Evolutionary conservation across 2,888 invertebrate species (phyloP).

Genomic region (Amorpha juglandis): DNA sequence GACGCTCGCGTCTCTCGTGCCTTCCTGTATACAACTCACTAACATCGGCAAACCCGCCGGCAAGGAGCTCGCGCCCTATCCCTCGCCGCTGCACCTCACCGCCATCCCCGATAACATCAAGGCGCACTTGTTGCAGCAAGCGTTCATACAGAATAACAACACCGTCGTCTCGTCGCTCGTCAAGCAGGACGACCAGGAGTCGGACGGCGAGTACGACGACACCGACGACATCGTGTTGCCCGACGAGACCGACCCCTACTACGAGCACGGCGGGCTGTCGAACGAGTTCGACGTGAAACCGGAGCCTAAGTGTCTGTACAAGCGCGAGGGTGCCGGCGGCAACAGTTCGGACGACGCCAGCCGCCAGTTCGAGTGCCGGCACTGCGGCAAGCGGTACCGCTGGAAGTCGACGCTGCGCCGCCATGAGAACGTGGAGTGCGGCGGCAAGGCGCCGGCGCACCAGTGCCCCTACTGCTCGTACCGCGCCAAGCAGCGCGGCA

Average conservation of each 20-base stretch:
- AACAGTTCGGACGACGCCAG: slow-evolving; percentile 78
- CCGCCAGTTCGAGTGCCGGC: slow-evolving; percentile 90
- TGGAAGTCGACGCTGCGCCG: slow-evolving; percentile 93
- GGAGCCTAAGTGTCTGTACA: slow-evolving; percentile 49
- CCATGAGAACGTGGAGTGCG: slow-evolving; percentile 93
- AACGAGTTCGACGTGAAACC: slow-evolving; percentile 38
- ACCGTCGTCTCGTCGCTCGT: slow-evolving; percentile 44
- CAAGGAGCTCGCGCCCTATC: slow-evolving; percentile 40
- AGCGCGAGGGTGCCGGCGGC: slow-evolving; percentile 64
- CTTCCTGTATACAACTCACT: slow-evolving; percentile 60
- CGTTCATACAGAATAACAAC: slow-evolving; percentile 74
- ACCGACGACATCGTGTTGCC: slow-evolving; percentile 81
- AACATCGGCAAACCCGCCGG: slow-evolving; percentile 49
- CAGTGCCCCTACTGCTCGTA: slow-evolving; percentile 92
- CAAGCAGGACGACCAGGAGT: slow-evolving; percentile 79
- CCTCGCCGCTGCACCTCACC: slow-evolving; percentile 42
- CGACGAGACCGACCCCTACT: slow-evolving; percentile 68
- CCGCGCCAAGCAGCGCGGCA: slow-evolving; percentile 91
- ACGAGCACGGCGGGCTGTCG: slow-evolving; percentile 46
- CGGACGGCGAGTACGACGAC: slow-evolving; percentile 79
- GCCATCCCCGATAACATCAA: slow-evolving; percentile 62
- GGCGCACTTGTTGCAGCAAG: slow-evolving; percentile 68
- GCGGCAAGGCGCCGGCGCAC: slow-evolving; percentile 92
- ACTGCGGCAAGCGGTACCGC: slow-evolving; percentile 93
- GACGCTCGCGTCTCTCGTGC: slow-evolving; percentile 59